These are phyloP conservation scores for Matsumurasca onukii DNA, from an alignment of 1,140 invertebrate species.

Conservation along the genomic window DNA sequence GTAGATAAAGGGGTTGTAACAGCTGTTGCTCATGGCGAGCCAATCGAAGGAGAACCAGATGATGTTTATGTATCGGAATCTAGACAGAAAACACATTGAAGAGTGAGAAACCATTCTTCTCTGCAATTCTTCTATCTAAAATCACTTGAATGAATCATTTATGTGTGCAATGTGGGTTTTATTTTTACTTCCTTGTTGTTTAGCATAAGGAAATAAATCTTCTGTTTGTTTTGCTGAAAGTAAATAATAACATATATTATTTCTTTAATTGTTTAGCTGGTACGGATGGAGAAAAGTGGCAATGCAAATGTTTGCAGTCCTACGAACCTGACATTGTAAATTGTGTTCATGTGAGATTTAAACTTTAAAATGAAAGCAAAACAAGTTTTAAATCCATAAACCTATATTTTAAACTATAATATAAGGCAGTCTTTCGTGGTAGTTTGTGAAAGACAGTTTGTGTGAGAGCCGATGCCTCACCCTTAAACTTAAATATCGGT, in stretches of 20 bases:
- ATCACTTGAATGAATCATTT: too few species aligned
- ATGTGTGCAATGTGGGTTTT: too few species aligned
- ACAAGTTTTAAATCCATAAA: too few species aligned
- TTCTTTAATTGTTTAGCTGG: neutral
- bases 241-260: neutral
- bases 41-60: slow-evolving; percentile 59
- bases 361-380: too few species aligned
- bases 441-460: too few species aligned
- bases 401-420: too few species aligned
- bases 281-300: neutral
- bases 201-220: slow-evolving; percentile 1
- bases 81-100: slow-evolving; percentile 39
- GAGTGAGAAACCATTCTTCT: neutral
- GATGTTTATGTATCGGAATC: slow-evolving; percentile 54
- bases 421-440: too few species aligned
- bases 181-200: too few species aligned
- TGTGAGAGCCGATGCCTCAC: too few species aligned
- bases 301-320: neutral
- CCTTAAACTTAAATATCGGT: too few species aligned
- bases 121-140: too few species aligned
- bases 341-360: too few species aligned
- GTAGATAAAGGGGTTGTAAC: slow-evolving; percentile 63
- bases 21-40: slow-evolving; percentile 63
- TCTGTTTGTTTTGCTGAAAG: neutral
- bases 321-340: neutral